Evolutionary conservation across 2,888 invertebrate genomes (phyloP).

Genomic region (Catocala nupta): DNA sequence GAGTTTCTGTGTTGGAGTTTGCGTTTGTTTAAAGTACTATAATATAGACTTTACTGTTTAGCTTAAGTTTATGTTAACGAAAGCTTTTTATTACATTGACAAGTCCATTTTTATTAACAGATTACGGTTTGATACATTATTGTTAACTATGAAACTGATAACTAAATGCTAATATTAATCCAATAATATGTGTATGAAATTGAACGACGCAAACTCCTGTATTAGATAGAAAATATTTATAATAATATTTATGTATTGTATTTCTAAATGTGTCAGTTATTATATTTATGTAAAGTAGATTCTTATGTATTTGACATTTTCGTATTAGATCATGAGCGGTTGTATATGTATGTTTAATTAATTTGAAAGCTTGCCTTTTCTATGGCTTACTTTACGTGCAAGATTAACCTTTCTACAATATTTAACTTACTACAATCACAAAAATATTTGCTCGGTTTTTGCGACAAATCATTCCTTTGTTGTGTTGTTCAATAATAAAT

Average conservation of each 20-base stretch:
- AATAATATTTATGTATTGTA: conserved; percentile 41
- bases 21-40: conserved; percentile 26
- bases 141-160: conserved; percentile 9
- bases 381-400: conserved; percentile 24
- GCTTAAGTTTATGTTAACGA: conserved; percentile 15
- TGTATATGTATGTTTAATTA: conserved; percentile 28
- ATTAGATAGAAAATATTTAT: conserved; percentile 39
- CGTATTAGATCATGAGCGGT: conserved; percentile 14
- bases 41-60: conserved; percentile 10
- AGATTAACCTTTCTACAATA: conserved; percentile 3
- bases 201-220: conserved; percentile 32
- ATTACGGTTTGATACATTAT: conserved; percentile 27
- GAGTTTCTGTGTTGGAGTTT: conserved; percentile 30
- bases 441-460: neutral
- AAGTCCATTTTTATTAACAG: conserved; percentile 28
- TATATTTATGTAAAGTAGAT: conserved; percentile 7
- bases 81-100: conserved; percentile 1
- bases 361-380: conserved; percentile 25
- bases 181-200: neutral
- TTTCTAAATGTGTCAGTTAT: conserved; percentile 24
- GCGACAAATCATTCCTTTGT: conserved; percentile 32
- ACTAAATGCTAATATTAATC: neutral
- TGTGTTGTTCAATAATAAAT: conserved; percentile 17
- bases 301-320: conserved; percentile 6
- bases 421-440: neutral